phyloP scores from a whole-genome alignment of 2,113 vertebrate genomes.

The Phoxinus phoxinus region DNA sequence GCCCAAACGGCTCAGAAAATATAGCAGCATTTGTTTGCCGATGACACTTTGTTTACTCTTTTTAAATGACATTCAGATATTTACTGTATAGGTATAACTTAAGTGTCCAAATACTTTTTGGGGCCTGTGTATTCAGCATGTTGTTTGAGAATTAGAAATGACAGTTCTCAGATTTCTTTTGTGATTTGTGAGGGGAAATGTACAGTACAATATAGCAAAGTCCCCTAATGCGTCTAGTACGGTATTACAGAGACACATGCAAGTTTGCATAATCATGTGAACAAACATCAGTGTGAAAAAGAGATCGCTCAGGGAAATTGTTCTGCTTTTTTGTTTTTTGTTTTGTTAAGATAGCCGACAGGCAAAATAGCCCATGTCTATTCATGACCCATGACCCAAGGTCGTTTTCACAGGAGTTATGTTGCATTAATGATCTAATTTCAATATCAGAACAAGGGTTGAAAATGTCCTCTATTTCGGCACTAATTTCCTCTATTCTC shows the following conservation, averaged over 20 bases:
- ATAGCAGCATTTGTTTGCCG: background rate
- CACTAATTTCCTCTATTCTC: constrained; percentile 1
- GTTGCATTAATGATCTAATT: constrained; percentile 59
- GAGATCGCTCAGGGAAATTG: background rate
- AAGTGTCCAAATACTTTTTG: background rate
- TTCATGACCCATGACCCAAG: background rate
- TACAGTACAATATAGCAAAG: background rate
- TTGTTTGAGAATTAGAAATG: background rate
- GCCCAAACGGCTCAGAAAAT: background rate
- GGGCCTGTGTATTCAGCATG: background rate
- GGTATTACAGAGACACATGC: background rate
- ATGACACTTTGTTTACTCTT: background rate
- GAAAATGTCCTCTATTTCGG: too few species aligned
- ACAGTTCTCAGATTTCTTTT: background rate
- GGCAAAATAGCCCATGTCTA: constrained; percentile 47
- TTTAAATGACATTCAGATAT: background rate
- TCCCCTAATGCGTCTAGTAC: background rate
- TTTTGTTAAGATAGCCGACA: constrained; percentile 49
- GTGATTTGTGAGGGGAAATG: background rate
- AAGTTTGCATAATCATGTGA: background rate
- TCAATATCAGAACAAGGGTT: constrained; percentile 56
- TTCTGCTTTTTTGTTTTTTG: background rate
- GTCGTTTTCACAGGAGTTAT: constrained; percentile 63
- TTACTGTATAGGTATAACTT: background rate
- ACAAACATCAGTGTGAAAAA: background rate